A percentile compares a stretch with the other conserved stretches of the same genome.
Conservation (phyloP, 1,140 invertebrate genomes). For the Coboldia fuscipes region DNA sequence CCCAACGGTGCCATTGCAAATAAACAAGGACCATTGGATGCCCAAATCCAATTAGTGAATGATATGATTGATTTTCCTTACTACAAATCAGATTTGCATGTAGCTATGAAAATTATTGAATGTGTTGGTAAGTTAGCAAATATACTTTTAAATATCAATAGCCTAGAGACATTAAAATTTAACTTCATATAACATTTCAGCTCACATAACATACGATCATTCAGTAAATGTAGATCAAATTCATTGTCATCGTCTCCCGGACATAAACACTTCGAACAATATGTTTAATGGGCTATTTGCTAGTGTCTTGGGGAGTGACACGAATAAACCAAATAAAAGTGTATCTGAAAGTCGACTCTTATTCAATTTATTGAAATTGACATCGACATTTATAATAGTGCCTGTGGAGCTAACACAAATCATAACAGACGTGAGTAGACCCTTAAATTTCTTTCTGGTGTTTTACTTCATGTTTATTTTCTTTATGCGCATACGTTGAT, state of each 20-base stretch:
- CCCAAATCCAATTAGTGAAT: slow-evolving; percentile 50
- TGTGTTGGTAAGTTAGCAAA: slow-evolving; percentile 36
- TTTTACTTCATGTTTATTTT: too few species aligned
- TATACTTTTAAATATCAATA: background rate
- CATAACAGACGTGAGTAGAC: slow-evolving; percentile 13
- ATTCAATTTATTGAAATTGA: slow-evolving; percentile 42
- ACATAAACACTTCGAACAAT: slow-evolving; percentile 20
- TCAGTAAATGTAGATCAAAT: slow-evolving; percentile 33
- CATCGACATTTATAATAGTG: slow-evolving; percentile 42
- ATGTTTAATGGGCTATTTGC: slow-evolving; percentile 43
- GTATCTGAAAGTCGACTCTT: slow-evolving; percentile 43
- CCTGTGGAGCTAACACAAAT: too few species aligned
- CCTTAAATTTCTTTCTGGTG: too few species aligned
- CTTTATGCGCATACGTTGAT: too few species aligned
- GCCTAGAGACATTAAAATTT: too few species aligned
- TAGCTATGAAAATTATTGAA: slow-evolving; percentile 51
- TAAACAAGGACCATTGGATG: slow-evolving; percentile 58
- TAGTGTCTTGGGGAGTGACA: slow-evolving; percentile 36
- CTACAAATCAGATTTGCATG: slow-evolving; percentile 41
- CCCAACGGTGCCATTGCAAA: slow-evolving; percentile 44
- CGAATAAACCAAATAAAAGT: slow-evolving; percentile 27
- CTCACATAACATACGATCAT: slow-evolving; percentile 29
- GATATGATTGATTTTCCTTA: slow-evolving; percentile 42
- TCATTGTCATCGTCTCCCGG: slow-evolving; percentile 24
- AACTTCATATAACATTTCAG: too few species aligned